Base-by-base conservation (phyloP, 2,797 vertebrate species). In the Pangasius mekongensis region DNA sequence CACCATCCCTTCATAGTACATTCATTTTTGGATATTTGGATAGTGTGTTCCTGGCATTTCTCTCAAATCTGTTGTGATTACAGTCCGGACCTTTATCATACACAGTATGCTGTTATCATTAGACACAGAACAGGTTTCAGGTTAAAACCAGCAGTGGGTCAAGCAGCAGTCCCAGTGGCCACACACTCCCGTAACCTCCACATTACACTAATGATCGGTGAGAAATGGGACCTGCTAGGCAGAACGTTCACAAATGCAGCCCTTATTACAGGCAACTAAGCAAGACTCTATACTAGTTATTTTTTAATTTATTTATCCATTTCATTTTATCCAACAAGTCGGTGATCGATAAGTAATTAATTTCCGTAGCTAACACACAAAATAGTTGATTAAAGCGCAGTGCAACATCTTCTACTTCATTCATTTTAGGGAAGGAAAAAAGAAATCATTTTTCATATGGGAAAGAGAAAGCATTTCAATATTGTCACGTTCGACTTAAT, bases 281-380 rank as follows among this genome's bases (percentile, higher is more conserved):
- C 92, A 91, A 84, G 88, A 64, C 90, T 87, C 92, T 80, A 87
- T 27, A 80, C 94, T 91, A 92, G 94, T 94, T 93, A 56, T 94
- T 87, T 86, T 87, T 93, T 94, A 92, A 93, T 94, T 95, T 93
- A 94, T 95, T 94, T 94, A 94, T 94, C 94, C 91, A 89, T 93
- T 95, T 95, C 91, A 93, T 95, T 96, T 94, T 93, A 93, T 93
- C 94, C 93, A 93, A 91, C 92, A 87, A 86, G 89, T 92, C 87
- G 87, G 88, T 93, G 94, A 96, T 96, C 95, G 95, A 96, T 96
- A 96, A 95, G 94, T 94, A 94, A 96, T 96, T 96, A 95, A 96
- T 96, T 95, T 95, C 88, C 89, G 91, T 83, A 89, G 92, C 91
- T 92, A 90, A 92, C 89, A 92, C 89, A 89, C 92, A 94, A 94